These are phyloP conservation scores for Uria aalge DNA, from an alignment of 2,113 vertebrate species.

Conservation along the genomic window DNA sequence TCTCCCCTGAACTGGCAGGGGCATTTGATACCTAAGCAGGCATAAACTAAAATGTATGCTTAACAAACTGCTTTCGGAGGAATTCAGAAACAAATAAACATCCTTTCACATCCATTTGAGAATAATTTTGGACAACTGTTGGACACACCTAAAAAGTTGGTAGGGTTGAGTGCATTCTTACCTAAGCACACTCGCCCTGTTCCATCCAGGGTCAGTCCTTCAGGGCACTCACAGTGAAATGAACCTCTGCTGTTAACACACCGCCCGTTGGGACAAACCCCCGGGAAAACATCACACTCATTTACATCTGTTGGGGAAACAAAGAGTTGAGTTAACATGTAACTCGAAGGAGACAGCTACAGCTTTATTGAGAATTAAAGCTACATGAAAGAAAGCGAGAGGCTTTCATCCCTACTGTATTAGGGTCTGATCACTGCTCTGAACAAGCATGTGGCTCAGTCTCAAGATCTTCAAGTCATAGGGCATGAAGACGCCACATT, in stretches of 20 bases:
- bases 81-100: background rate
- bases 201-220: conserved; percentile 74
- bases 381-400: background rate
- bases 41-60: background rate
- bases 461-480: background rate
- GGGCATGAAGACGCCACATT: background rate
- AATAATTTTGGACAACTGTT: background rate
- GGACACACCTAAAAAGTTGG: background rate
- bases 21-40: background rate
- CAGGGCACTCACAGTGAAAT: conserved; percentile 77
- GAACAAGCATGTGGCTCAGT: background rate
- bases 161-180: background rate
- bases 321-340: background rate
- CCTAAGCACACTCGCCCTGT: conserved; percentile 77
- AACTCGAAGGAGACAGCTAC: background rate
- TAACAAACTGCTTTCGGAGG: background rate
- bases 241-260: conserved; percentile 79
- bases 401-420: background rate
- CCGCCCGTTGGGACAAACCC: conserved; percentile 74
- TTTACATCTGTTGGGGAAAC: conserved; percentile 72
- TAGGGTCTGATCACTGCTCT: background rate
- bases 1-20: background rate
- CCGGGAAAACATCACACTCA: conserved; percentile 79
- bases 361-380: background rate
- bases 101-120: background rate